Percentiles rank a stretch among this genome's conserved stretches.
These are phyloP conservation scores for Bufo bufo DNA, from an alignment of 2,113 vertebrate genomes.

Conservation along the genomic window DNA sequence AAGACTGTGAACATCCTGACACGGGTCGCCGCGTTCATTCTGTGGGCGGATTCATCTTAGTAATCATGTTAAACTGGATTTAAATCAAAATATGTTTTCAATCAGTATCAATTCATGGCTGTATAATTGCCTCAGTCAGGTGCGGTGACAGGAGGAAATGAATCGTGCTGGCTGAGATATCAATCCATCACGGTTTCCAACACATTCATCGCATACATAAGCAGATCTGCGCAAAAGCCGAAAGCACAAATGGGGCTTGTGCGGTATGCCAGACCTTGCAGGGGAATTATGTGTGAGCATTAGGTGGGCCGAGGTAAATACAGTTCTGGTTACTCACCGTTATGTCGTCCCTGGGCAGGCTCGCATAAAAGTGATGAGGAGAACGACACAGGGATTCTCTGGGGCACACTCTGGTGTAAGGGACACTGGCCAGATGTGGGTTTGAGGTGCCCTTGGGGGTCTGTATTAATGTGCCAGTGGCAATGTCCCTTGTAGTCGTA, in stretches of 20 bases:
- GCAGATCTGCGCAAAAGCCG: background rate
- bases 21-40: background rate
- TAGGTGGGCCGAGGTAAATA: too few species aligned
- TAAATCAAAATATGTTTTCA: conserved; percentile 47
- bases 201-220: conserved; percentile 19
- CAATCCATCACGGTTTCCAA: conserved; percentile 22
- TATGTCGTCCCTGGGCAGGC: too few species aligned
- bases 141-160: conserved; percentile 44
- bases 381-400: too few species aligned
- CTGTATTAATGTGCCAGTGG: too few species aligned
- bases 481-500: too few species aligned
- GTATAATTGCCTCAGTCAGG: conserved; percentile 42
- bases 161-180: conserved; percentile 39
- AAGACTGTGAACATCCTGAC: background rate
- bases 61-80: conserved; percentile 43
- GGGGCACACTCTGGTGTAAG: too few species aligned
- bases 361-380: too few species aligned
- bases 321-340: too few species aligned
- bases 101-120: conserved; percentile 46
- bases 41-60: conserved; percentile 22
- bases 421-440: too few species aligned
- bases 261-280: too few species aligned
- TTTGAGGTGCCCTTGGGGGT: too few species aligned
- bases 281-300: too few species aligned
- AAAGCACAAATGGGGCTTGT: background rate